Evolutionary conservation across 2,888 invertebrate genomes (phyloP), one percentile per base, ranked within the genome.

Genomic region (Drosophila aldrichi): DNA sequence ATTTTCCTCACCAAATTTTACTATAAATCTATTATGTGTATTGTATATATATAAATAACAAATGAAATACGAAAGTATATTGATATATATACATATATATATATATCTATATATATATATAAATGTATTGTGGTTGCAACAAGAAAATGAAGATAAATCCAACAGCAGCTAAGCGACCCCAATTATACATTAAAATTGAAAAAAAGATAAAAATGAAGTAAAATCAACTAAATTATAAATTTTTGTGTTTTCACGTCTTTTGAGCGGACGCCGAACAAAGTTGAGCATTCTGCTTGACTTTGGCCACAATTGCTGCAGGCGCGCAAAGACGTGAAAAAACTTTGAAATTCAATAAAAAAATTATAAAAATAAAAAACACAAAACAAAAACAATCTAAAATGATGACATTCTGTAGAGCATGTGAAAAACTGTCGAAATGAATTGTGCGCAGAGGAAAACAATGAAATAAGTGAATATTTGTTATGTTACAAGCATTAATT

Each of bases 401-500:
- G 34, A 51, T 48, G 55, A 64, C 56, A 73, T 73, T 58, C 62
- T 49, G 59, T 73, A 59, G 52, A 74, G 64, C 69, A 74, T 65
- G 79, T 79, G 79, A 74, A 74, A 62, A 61, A 40, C 25, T 74
- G 64, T 79, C 78, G 55, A 49, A 71, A 70, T 61, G 65, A 75
- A 80, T 75, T 75, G 69, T 78, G 75, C 61, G 88, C 75, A 77
- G 80, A 66, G 51, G 65, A 66, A 66, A 76, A 65, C 56, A 78
- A 73, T 75, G 71, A 82, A 71, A 81, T 74, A 76, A 90, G 68
- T 73, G 73, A 81, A 85, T 81, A 90, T 90, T 91, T 87, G 87
- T 88, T 91, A 90, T 91, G 91, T 90, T 90, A 89, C 82, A 84
- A 88, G 88, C 90, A 91, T 90, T 91, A 87, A 90, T 91, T 90